Percentiles rank a stretch among this genome's conserved stretches.
phyloP scores from a whole-genome alignment of 2,797 vertebrate species.

The Zalophus californianus region DNA sequence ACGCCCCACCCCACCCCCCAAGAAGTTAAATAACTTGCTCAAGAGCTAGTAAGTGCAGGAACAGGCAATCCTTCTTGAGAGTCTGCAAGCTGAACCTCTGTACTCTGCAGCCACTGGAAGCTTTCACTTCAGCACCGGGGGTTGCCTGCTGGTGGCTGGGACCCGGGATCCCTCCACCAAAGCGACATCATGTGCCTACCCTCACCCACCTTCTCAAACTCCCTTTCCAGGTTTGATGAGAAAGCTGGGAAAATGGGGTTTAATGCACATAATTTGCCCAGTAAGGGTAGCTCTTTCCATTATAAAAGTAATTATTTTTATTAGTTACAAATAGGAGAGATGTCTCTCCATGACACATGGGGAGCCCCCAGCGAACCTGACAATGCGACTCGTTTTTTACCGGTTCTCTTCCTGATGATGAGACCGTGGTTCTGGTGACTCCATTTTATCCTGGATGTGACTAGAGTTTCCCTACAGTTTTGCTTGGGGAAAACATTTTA shows the following conservation, averaged over 20 bases:
- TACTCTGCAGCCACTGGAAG: neutral
- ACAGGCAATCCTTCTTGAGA: neutral
- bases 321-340: neutral
- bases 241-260: neutral
- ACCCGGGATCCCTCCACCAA: neutral
- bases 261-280: neutral
- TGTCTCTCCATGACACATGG: neutral
- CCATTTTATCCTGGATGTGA: neutral
- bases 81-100: too few relatives aligned
- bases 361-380: neutral
- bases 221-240: neutral
- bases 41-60: neutral
- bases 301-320: neutral
- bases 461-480: neutral
- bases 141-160: neutral
- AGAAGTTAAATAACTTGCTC: neutral
- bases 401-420: neutral
- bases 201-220: neutral
- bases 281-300: neutral
- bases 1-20: neutral
- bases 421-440: neutral
- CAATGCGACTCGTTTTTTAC: neutral
- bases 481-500: neutral
- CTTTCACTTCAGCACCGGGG: neutral
- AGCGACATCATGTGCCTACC: neutral